These are phyloP conservation scores for Cheilosia soror DNA, from an alignment of 2,888 invertebrate species.

Conservation along the genomic window DNA sequence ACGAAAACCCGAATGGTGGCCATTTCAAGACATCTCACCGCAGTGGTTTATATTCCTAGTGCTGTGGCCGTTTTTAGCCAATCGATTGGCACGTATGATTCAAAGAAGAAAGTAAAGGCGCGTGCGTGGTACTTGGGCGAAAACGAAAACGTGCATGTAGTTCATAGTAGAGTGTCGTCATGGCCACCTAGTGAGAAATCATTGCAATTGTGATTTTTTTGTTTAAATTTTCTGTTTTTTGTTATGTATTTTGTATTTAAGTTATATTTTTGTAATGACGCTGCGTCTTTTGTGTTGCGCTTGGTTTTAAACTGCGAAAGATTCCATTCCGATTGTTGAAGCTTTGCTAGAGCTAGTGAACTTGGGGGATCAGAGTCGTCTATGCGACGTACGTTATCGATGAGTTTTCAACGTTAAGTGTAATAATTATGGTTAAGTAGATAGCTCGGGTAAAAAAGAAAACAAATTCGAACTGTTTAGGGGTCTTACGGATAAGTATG, in stretches of 20 bases:
- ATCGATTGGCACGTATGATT: slow-evolving; percentile 53
- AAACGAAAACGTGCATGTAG: background rate
- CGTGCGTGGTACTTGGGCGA: background rate
- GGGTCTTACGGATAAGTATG: slow-evolving; percentile 34
- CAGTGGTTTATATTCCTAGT: slow-evolving; percentile 82
- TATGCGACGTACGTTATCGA: background rate
- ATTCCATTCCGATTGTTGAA: slow-evolving; percentile 58
- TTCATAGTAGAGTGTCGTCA: slow-evolving; percentile 11
- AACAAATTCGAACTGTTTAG: slow-evolving; percentile 34
- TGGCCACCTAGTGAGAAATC: slow-evolving; percentile 31
- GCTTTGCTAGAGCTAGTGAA: slow-evolving; percentile 40
- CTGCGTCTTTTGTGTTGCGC: slow-evolving; percentile 60
- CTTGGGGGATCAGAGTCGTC: slow-evolving; percentile 13
- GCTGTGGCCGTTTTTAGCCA: slow-evolving; percentile 80
- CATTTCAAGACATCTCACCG: slow-evolving; percentile 86
- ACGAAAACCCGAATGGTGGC: slow-evolving; percentile 85
- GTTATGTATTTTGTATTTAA: slow-evolving; percentile 33
- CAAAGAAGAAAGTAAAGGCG: slow-evolving; percentile 50
- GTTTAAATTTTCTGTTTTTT: slow-evolving; percentile 46
- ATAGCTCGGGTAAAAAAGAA: slow-evolving; percentile 35
- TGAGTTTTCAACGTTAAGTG: slow-evolving; percentile 36
- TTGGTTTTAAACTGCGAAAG: slow-evolving; percentile 30
- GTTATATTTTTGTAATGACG: slow-evolving; percentile 17
- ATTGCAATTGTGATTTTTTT: slow-evolving; percentile 68
- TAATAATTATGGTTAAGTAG: slow-evolving; percentile 39